Conservation (phyloP, 2,888 invertebrate genomes). For the Hypomecis atomaria region DNA sequence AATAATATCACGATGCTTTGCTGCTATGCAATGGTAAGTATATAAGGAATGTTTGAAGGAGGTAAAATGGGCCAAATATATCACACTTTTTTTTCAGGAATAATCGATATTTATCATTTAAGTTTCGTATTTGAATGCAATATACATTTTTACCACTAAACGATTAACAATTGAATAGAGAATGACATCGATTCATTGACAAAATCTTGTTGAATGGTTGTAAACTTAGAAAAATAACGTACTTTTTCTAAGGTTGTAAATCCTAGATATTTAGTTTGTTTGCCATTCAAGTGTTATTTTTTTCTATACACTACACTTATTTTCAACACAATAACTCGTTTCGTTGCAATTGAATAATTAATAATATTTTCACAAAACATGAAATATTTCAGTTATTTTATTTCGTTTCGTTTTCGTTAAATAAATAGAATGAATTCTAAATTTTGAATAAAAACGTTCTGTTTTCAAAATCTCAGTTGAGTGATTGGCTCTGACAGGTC, state of each 20-base stretch:
- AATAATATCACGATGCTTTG: constrained; percentile 35
- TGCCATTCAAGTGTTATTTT: constrained; percentile 16
- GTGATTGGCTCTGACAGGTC: constrained; percentile 81
- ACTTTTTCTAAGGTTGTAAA: too few species aligned
- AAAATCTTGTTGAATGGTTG: constrained; percentile 6
- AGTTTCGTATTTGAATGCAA: constrained; percentile 13
- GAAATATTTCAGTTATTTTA: too few species aligned
- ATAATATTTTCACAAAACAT: constrained; percentile 2
- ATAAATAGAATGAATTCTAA: too few species aligned
- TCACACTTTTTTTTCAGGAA: constrained; percentile 3
- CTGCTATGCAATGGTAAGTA: constrained; percentile 41
- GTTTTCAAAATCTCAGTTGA: constrained; percentile 53
- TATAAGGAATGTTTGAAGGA: constrained; percentile 23
- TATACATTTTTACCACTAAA: not conserved
- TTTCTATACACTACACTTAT: constrained; percentile 26
- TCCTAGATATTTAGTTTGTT: constrained; percentile 19
- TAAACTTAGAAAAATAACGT: too few species aligned
- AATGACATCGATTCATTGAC: constrained; percentile 12
- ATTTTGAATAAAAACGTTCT: not conserved
- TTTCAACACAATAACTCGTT: constrained; percentile 16
- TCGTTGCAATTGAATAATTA: not conserved
- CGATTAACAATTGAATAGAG: constrained; percentile 8
- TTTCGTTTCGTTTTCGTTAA: too few species aligned
- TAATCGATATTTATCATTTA: not conserved
- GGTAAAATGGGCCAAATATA: constrained; percentile 18